phyloP scores from a whole-genome alignment of 2,888 invertebrate genomes.

The Acleris emargana region DNA sequence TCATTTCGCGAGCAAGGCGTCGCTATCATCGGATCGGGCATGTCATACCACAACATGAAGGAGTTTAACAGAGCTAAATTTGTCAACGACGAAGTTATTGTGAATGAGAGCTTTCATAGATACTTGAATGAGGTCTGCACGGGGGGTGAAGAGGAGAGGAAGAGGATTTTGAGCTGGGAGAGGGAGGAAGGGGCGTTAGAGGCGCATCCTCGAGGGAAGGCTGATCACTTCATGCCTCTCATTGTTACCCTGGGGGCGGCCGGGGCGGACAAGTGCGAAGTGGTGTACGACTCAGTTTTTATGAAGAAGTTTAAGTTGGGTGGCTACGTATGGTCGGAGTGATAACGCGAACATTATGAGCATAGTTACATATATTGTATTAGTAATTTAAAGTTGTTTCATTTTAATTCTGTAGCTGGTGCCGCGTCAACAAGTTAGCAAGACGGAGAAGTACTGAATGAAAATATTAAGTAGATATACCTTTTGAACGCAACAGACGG shows the following conservation, averaged over 20 bases:
- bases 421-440: too few species aligned
- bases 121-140: conserved; percentile 47
- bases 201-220: conserved; percentile 50
- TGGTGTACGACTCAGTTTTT: conserved; percentile 49
- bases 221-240: conserved; percentile 60
- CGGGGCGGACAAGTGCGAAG: conserved; percentile 45
- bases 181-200: conserved; percentile 44
- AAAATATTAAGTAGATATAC: too few species aligned
- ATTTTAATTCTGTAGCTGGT: too few species aligned
- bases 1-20: conserved; percentile 53
- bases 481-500: too few species aligned
- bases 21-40: conserved; percentile 57
- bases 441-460: too few species aligned
- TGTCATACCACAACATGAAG: conserved; percentile 55
- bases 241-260: conserved; percentile 55
- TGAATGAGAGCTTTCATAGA: conserved; percentile 46
- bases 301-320: conserved; percentile 50
- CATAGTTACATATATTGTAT: too few species aligned
- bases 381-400: too few species aligned
- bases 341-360: too few species aligned
- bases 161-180: conserved; percentile 48
- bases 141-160: conserved; percentile 36
- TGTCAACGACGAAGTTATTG: conserved; percentile 39
- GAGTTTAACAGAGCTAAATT: conserved; percentile 39
- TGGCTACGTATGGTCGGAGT: conserved; percentile 50